Conservation (phyloP, 2,113 vertebrate genomes). For the Chaetodon trifascialis region DNA sequence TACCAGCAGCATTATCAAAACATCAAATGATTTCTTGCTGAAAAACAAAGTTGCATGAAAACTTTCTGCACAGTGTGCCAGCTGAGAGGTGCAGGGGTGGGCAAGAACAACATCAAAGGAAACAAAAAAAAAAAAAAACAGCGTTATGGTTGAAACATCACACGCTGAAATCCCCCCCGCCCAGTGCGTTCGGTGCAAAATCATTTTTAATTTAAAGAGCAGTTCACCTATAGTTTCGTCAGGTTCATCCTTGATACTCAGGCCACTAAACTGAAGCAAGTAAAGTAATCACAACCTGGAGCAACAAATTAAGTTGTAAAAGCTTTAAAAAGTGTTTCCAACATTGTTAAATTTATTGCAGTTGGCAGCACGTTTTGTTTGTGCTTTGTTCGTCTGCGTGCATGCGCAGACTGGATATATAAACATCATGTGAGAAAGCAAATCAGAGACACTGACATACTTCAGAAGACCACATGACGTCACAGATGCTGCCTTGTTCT, state of each 20-base stretch:
- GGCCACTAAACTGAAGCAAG: no score
- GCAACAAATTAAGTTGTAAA: no score
- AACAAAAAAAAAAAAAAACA: conserved; percentile 1
- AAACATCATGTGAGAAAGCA: no score
- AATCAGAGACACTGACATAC: no score
- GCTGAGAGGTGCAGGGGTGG: conserved; percentile 1
- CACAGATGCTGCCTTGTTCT: no score
- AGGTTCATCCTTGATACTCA: not conserved
- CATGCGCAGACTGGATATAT: no score
- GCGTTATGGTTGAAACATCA: conserved; percentile 21
- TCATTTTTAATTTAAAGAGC: not conserved
- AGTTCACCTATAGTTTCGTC: not conserved
- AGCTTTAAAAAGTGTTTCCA: no score
- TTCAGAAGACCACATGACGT: no score
- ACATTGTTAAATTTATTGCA: no score
- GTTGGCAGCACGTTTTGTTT: no score
- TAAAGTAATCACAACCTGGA: no score
- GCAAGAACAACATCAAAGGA: conserved; percentile 21
- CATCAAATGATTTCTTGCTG: not conserved
- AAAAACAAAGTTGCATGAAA: conserved; percentile 4
- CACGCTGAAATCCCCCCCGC: not conserved
- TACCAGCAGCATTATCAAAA: not conserved
- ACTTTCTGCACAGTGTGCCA: conserved; percentile 6
- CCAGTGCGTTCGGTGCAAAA: not conserved
- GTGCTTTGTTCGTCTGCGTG: no score